Evolutionary conservation across 1,140 invertebrate species (phyloP), one percentile per base, ranked within the genome.

Genomic region (Scaptomyza graminum): DNA sequence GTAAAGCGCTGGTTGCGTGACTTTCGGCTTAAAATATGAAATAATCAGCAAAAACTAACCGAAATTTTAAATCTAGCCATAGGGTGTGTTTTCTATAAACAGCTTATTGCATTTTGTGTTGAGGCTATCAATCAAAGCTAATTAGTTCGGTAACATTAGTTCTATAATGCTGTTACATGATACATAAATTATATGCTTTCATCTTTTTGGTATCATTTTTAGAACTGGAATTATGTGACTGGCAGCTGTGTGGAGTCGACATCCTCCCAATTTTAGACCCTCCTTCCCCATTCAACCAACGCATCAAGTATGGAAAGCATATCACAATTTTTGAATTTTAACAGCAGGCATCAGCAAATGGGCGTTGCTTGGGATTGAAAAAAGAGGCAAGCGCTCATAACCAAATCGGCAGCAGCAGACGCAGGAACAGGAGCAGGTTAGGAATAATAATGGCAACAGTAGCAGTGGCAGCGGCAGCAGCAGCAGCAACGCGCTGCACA

Each of bases 321-420:
- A 88, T 88, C 75, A 82, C 79, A 88, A 87, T 76, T 88, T 88
- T 87, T 87, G 61, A 80, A 74, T 69, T 88, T 87, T 57, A 75
- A 43, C 46, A 50, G 70, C 37, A 55, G 70, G 62, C 60, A 64
- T 52, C 47, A 70, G 52, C 57, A 37, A 59, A 87, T 68, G 68
- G 63, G 47, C 70, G 59, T 50, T 61, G 52, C 44, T 37, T 51
- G 60, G 44, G 31, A 75, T 67, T 69, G 66, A 66, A 77, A 87
- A 66, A 77, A 87, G 87, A 68, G 65, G 74, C 64, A 73, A 52
- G 47, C 62, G 62, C 25, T 44, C 47, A 64, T 49, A 75, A 60
- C 67, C 22, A 44, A 12, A 55, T 8, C 13, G 47, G 37, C 65
- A 41, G 39, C 37, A 64, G 15, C 52, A 52, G 31, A 34, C 31